Evolutionary conservation across 1,140 invertebrate species (phyloP), one percentile per base, ranked within the genome.

Genomic region (Calliphora vicina): DNA sequence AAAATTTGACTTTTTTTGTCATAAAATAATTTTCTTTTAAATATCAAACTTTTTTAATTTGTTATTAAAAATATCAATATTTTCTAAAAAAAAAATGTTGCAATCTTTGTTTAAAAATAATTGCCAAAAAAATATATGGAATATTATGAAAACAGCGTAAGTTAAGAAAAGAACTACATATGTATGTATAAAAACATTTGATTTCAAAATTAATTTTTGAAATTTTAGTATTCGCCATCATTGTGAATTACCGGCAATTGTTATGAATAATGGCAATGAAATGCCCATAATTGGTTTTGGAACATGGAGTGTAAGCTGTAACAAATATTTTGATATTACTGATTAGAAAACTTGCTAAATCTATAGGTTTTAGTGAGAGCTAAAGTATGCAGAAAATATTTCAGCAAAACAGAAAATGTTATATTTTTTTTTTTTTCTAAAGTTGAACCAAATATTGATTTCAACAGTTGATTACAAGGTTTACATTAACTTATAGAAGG

Each of bases 261-360:
- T 67, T 23, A 91, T 96, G 17, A 94, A 93, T 86, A 94, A 94
- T 90, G 95, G 95, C 23, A 88, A 91, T 80, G 89, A 93, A 82
- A 93, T 95, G 82, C 95, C 96, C 0, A 89, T 93, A 12, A 87
- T 96, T 74, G 96, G 96, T n/a, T 90, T 96, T 4, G 96, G 96
- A 10, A 97, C 96, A 9, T 97, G 95, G 95, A 93, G 95, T 87
- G 95, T 95, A 88, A 92, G 91, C 90, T 82, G n/a, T 57, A n/a
- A n/a, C 50, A 10, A 57, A 17, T n/a, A n/a, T n/a, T n/a, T n/a
- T n/a, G n/a, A n/a, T n/a, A n/a, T n/a, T n/a, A n/a, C n/a, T n/a
- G n/a, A n/a, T n/a, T n/a, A n/a, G n/a, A n/a, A n/a, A n/a, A n/a
- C n/a, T n/a, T n/a, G n/a, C n/a, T n/a, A n/a, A n/a, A n/a, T n/a